Percentiles rank a stretch among this genome's conserved stretches.
Evolutionary conservation across 2,888 invertebrate genomes (phyloP).

Genomic region (Pilophorus perplexus): DNA sequence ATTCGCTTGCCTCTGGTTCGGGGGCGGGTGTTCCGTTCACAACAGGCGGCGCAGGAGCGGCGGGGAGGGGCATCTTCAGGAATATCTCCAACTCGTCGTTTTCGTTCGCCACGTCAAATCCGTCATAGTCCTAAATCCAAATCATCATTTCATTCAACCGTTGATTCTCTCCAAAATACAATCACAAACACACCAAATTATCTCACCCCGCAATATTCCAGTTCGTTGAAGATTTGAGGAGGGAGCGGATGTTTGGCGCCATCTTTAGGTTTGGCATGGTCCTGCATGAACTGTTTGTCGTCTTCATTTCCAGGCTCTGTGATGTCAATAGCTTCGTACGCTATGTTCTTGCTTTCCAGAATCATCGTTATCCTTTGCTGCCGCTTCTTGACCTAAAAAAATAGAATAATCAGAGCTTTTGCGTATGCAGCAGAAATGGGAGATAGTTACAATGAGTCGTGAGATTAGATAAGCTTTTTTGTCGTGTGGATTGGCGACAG

Average conservation of each 20-base stretch:
- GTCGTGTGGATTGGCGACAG: too few relatives aligned
- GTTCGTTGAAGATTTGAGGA: conserved; percentile 92
- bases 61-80: conserved; percentile 61
- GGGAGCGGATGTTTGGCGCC: conserved; percentile 76
- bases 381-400: conserved; percentile 96
- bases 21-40: conserved; percentile 36
- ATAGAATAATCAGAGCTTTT: too few relatives aligned
- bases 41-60: conserved; percentile 32
- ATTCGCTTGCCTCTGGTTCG: too few relatives aligned
- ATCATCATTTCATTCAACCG: neutral
- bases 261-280: conserved; percentile 72
- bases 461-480: too few relatives aligned
- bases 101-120: conserved; percentile 88
- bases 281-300: conserved; percentile 89
- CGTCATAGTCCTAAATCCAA: conserved; percentile 87
- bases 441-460: too few relatives aligned
- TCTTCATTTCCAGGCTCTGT: conserved; percentile 87
- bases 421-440: too few relatives aligned
- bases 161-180: neutral
- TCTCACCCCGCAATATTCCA: conserved; percentile 92
- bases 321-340: conserved; percentile 89
- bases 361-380: conserved; percentile 93
- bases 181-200: neutral
- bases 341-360: conserved; percentile 84
- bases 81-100: conserved; percentile 85